Conservation (phyloP, 2,113 vertebrate species). For the Lepus europaeus region DNA sequence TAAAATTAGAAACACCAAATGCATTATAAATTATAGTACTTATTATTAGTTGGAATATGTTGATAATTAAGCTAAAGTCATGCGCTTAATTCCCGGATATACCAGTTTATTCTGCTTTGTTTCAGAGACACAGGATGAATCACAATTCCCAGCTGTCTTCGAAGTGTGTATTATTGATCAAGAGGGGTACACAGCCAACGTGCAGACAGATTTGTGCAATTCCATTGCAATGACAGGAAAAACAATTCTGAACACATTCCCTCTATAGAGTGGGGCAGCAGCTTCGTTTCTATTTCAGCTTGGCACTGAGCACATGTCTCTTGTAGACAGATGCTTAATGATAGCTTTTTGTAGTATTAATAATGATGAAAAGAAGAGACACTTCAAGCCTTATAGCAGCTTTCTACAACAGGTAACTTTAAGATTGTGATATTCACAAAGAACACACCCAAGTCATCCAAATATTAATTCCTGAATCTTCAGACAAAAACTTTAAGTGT, state of each 20-base stretch:
- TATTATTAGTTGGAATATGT: conserved; percentile 56
- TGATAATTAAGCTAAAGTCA: conserved; percentile 76
- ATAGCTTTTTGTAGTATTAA: conserved; percentile 69
- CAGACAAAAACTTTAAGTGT: not conserved
- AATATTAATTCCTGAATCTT: not conserved
- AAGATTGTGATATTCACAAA: not conserved
- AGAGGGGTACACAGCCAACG: conserved; percentile 1
- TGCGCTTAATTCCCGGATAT: conserved; percentile 62
- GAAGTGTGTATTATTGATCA: conserved; percentile 46
- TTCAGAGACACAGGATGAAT: conserved; percentile 70
- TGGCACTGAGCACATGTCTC: conserved; percentile 9
- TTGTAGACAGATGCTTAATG: conserved; percentile 74
- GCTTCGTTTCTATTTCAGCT: conserved; percentile 49
- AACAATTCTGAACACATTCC: conserved; percentile 68
- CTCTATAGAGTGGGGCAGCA: conserved; percentile 29
- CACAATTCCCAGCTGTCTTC: conserved; percentile 80
- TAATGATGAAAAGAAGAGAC: not conserved
- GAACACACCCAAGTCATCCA: not conserved
- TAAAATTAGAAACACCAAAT: conserved; percentile 67
- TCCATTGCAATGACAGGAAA: conserved; percentile 57
- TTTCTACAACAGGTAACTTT: conserved; percentile 65
- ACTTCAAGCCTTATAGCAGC: not conserved
- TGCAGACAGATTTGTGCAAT: conserved; percentile 47
- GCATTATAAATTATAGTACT: conserved; percentile 50
- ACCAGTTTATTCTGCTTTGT: conserved; percentile 71